Evolutionary conservation across 1,140 invertebrate genomes (phyloP).

Genomic region (Whitmania pigra): DNA sequence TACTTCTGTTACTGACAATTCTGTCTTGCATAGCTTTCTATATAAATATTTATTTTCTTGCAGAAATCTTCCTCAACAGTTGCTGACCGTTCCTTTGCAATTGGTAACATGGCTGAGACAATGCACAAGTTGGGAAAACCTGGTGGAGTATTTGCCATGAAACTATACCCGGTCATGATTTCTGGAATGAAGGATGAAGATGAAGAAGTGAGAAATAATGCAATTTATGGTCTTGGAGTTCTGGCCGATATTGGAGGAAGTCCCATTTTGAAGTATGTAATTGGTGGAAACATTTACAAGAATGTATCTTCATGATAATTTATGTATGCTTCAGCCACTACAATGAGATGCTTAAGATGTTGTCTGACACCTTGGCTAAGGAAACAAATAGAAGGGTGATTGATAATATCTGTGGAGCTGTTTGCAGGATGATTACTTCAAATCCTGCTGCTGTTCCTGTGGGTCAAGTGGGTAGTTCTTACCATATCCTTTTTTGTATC

Average conservation of each 20-base stretch:
- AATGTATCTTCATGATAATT: neutral
- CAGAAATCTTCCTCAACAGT: slow-evolving; percentile 51
- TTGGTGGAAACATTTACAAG: slow-evolving; percentile 8
- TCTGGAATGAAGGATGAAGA: slow-evolving; percentile 50
- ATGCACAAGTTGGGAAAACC: slow-evolving; percentile 48
- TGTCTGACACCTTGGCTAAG: slow-evolving; percentile 52
- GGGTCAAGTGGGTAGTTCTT: slow-evolving; percentile 44
- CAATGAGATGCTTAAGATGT: slow-evolving; percentile 50
- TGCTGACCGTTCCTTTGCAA: slow-evolving; percentile 55
- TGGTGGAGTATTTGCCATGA: slow-evolving; percentile 45
- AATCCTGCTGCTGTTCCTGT: slow-evolving; percentile 54
- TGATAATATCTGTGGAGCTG: slow-evolving; percentile 65
- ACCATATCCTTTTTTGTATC: neutral
- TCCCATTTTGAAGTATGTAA: slow-evolving; percentile 50
- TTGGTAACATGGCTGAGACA: slow-evolving; percentile 62
- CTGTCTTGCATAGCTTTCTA: too few species aligned
- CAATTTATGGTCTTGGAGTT: slow-evolving; percentile 62
- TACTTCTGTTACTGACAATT: slow-evolving; percentile 12
- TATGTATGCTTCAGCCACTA: slow-evolving; percentile 47
- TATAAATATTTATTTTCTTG: slow-evolving; percentile 33
- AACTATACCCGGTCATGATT: slow-evolving; percentile 54
- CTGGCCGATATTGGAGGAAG: slow-evolving; percentile 52
- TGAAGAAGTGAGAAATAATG: slow-evolving; percentile 62
- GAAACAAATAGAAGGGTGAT: slow-evolving; percentile 52
- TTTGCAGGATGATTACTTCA: slow-evolving; percentile 57